Conservation (phyloP, 2,113 vertebrate genomes). For the Pontoporia blainvillei region DNA sequence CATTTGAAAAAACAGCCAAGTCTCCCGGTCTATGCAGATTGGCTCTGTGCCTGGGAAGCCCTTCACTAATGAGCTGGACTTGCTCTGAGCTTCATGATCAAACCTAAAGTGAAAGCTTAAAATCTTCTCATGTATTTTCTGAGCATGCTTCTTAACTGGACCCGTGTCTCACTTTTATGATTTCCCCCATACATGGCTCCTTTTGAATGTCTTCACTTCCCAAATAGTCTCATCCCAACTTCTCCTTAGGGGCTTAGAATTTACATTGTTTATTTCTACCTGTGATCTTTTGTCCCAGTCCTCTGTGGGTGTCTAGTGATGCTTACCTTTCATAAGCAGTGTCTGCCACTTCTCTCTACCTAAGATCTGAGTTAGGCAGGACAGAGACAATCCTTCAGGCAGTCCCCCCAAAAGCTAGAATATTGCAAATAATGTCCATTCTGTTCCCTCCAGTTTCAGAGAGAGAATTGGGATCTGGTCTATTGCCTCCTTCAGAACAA, state of each 20-base stretch:
- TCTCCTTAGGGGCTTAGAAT: neutral
- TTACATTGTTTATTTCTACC: neutral
- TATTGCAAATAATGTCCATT: neutral
- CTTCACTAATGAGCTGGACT: neutral
- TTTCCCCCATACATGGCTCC: neutral
- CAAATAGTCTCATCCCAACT: neutral
- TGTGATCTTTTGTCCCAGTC: neutral
- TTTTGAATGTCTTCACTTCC: neutral
- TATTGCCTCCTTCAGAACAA: neutral
- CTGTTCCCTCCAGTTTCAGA: neutral
- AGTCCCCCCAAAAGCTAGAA: neutral
- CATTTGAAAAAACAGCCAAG: neutral
- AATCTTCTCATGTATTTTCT: neutral
- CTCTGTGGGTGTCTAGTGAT: neutral
- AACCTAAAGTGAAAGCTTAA: neutral
- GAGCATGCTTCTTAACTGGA: neutral
- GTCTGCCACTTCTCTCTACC: neutral
- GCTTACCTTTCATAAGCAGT: neutral
- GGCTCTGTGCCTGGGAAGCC: neutral
- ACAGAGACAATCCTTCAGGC: neutral
- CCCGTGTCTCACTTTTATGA: neutral
- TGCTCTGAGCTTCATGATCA: neutral
- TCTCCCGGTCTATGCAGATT: neutral
- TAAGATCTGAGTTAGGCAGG: neutral
- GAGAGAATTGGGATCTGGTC: neutral